A percentile compares a stretch with the other conserved stretches of the same genome.
Conservation (phyloP, 1,140 invertebrate genomes). For the Drosophila guanche region DNA sequence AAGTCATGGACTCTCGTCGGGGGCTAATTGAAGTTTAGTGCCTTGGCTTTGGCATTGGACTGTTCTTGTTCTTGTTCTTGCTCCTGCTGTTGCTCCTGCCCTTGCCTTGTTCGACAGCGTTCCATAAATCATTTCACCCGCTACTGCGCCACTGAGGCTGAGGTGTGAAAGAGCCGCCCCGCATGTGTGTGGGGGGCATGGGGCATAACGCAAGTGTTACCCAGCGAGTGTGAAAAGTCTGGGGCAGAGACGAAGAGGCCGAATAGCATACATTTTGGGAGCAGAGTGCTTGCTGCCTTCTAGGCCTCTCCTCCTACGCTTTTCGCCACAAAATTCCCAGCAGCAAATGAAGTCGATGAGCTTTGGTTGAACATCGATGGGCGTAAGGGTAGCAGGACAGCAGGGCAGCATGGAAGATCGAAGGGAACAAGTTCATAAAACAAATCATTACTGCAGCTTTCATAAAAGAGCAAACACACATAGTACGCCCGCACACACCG, state of each 20-base stretch:
- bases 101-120: slow-evolving; percentile 12
- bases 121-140: slow-evolving; percentile 69
- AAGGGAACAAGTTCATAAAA: slow-evolving; percentile 73
- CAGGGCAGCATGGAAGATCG: background rate
- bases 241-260: no score
- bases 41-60: slow-evolving; percentile 56
- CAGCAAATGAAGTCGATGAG: slow-evolving; percentile 25
- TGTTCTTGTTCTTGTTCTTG: background rate
- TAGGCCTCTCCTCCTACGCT: background rate
- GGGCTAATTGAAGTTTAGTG: slow-evolving; percentile 79
- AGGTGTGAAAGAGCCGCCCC: slow-evolving; percentile 28
- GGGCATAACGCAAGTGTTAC: background rate
- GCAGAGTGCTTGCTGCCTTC: background rate
- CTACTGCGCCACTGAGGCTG: slow-evolving; percentile 7
- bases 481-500: slow-evolving; percentile 1
- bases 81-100: background rate
- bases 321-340: slow-evolving; percentile 9
- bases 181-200: background rate
- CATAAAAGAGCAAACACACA: slow-evolving; percentile 52
- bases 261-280: slow-evolving; percentile 16
- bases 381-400: background rate
- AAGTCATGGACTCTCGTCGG: slow-evolving; percentile 72
- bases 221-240: no score
- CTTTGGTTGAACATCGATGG: slow-evolving; percentile 26
- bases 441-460: slow-evolving; percentile 80